Percentiles rank a stretch among this genome's conserved stretches.
Evolutionary conservation across 2,888 invertebrate genomes (phyloP).

Genomic region (Acanthosepion pharaonis): DNA sequence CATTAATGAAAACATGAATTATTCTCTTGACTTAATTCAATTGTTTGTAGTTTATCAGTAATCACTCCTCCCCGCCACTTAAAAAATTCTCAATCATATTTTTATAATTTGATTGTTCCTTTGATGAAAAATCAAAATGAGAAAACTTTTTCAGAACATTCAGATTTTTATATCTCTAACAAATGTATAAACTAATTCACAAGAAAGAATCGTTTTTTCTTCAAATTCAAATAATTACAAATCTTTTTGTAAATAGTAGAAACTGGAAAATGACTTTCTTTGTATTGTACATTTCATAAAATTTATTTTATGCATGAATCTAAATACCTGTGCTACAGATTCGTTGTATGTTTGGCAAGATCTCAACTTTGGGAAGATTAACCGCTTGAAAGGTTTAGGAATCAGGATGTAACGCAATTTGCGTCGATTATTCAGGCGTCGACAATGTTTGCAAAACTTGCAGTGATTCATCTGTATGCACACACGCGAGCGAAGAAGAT

Average conservation of each 20-base stretch:
- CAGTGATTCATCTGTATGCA: constrained; percentile 42
- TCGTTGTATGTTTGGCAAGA: constrained; percentile 42
- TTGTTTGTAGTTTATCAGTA: too few species aligned
- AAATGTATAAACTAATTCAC: too few species aligned
- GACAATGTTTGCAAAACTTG: constrained; percentile 45
- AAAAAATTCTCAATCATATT: too few species aligned
- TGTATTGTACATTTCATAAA: background rate
- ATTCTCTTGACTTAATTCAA: too few species aligned
- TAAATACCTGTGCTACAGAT: constrained; percentile 44
- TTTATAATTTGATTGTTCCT: too few species aligned
- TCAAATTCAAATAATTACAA: background rate
- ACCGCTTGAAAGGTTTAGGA: background rate
- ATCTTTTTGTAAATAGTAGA: background rate
- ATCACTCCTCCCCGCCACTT: too few species aligned
- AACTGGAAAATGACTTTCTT: background rate
- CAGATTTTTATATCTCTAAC: too few species aligned
- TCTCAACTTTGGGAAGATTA: constrained; percentile 36
- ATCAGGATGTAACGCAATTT: constrained; percentile 41
- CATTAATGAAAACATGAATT: too few species aligned
- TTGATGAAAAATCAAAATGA: too few species aligned
- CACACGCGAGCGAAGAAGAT: background rate
- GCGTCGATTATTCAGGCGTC: constrained; percentile 35
- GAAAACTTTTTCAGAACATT: too few species aligned
- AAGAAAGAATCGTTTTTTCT: too few species aligned
- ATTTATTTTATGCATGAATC: background rate